A percentile compares a stretch with the other conserved stretches of the same genome.
phyloP scores from a whole-genome alignment of 2,113 vertebrate genomes.

The Todiramphus chloris region DNA sequence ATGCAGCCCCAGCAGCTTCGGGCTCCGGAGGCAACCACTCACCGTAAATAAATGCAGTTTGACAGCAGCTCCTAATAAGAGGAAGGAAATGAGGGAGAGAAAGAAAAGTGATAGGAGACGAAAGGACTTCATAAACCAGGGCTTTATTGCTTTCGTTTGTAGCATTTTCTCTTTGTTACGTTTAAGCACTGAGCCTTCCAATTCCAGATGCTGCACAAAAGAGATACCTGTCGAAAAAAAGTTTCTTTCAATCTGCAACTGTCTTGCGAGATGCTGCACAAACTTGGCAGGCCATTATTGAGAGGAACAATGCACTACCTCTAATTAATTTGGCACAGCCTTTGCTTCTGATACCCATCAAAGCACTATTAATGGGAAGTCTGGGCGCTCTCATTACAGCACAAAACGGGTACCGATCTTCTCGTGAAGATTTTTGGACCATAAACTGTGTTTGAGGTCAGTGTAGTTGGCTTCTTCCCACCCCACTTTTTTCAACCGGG shows the following conservation, averaged over 20 bases:
- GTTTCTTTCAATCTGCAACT: slow-evolving; percentile 26
- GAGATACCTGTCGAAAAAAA: slow-evolving; percentile 57
- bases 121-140: slow-evolving; percentile 53
- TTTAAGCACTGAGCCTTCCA: slow-evolving; percentile 25
- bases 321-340: slow-evolving; percentile 57
- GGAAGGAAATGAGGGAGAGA: slow-evolving; percentile 37
- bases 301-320: slow-evolving; percentile 23
- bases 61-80: slow-evolving; percentile 57
- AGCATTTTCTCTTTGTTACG: slow-evolving; percentile 44
- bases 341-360: slow-evolving; percentile 57
- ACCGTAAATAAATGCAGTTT: slow-evolving; percentile 24
- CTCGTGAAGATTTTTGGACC: slow-evolving; percentile 47
- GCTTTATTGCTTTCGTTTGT: slow-evolving; percentile 61
- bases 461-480: slow-evolving; percentile 16
- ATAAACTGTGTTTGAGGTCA: slow-evolving; percentile 34
- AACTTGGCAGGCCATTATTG: slow-evolving; percentile 39
- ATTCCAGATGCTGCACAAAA: slow-evolving; percentile 40
- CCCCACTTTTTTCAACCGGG: slow-evolving; percentile 27
- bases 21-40: slow-evolving; percentile 8
- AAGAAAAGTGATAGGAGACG: slow-evolving; percentile 56
- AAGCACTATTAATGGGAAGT: slow-evolving; percentile 47
- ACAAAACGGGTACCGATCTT: slow-evolving; percentile 19
- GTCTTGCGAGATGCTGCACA: slow-evolving; percentile 21
- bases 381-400: neutral
- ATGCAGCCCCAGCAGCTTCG: neutral